Conservation (phyloP, 2,797 vertebrate genomes). For the Clarias platycephalus region DNA sequence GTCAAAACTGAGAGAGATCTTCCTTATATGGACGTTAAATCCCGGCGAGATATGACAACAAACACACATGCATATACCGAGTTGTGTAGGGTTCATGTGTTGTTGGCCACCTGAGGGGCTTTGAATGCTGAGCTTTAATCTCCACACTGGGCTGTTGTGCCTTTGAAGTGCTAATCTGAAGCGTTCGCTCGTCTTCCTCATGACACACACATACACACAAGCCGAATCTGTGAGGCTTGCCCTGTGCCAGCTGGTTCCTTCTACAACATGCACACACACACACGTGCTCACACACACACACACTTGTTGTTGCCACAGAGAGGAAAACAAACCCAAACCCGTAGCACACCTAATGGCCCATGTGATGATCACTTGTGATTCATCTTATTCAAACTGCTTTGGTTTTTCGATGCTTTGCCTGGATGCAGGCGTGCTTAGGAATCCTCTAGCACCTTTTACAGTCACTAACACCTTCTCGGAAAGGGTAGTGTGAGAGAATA, state of each 20-base stretch:
- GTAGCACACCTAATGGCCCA: slow-evolving; percentile 22
- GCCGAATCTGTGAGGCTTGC: slow-evolving; percentile 27
- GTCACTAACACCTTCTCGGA: neutral
- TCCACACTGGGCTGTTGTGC: slow-evolving; percentile 61
- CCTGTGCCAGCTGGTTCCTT: slow-evolving; percentile 40
- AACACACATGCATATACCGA: slow-evolving; percentile 24
- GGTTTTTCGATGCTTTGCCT: neutral
- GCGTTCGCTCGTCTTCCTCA: slow-evolving; percentile 53
- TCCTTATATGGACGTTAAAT: neutral
- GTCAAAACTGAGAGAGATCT: too few species aligned
- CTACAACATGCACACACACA: slow-evolving; percentile 5
- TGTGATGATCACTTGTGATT: slow-evolving; percentile 17
- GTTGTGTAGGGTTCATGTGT: slow-evolving; percentile 62
- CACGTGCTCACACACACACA: too few species aligned
- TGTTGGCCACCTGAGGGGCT: slow-evolving; percentile 68
- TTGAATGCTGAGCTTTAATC: slow-evolving; percentile 80
- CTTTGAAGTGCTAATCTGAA: slow-evolving; percentile 78
- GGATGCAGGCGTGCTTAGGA: neutral
- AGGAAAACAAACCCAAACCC: slow-evolving; percentile 41
- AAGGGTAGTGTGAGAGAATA: neutral
- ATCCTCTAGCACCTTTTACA: neutral
- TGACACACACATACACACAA: slow-evolving; percentile 43
- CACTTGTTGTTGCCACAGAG: slow-evolving; percentile 27
- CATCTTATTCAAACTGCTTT: slow-evolving; percentile 13
- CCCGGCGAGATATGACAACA: neutral